Base-by-base conservation (phyloP, 2,113 vertebrate species). In the Brachyhypopomus occidentalis region DNA sequence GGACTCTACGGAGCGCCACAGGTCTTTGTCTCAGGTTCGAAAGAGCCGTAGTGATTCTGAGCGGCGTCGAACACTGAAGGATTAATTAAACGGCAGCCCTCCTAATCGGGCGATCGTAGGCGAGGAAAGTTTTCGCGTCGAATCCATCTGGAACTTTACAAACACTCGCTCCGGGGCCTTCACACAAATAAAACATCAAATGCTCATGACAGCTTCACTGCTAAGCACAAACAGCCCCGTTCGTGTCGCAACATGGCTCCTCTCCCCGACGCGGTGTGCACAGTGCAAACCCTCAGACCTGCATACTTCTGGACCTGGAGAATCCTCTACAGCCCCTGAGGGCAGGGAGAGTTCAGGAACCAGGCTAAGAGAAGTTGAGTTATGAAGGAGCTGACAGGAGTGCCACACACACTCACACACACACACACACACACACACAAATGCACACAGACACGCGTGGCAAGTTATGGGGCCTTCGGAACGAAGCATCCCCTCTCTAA, bases 231-330 rank as follows among this genome's bases (percentile, higher is more conserved):
- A 92, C 91, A 90, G 88, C 80, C 60, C 69, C 72, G 84, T 90
- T 93, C 90, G 81, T 92, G 92, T 92, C 84, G 87, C 87, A 92
- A 92, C 91, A 91, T 87, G 92, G 90, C 90, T 92, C 88, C 89
- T 92, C 89, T 83, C 70, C 83, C 86, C 92, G 89, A 92, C 89
- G 91, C 91, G 84, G 90, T 92, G 91, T 93, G 92, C 91, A 88
- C 85, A 92, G 90, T 90, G 88, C 86, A 87, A 91, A 90, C 87
- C 87, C 78, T 87, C 87, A 89, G 89, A 89, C 91, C 91, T 89
- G 89, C 90, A 90, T 89, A 89, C 86, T 91, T 92, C 84, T 88
- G 87, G 91, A 88, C 88, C 88, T 88, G 86, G 89, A 86, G 88
- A 92, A 90, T 91, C 89, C 89, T 82, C 87, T 66, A 89, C 89